These are phyloP conservation scores for Conus canariensis DNA, from an alignment of 2,888 invertebrate genomes.

Conservation along the genomic window DNA sequence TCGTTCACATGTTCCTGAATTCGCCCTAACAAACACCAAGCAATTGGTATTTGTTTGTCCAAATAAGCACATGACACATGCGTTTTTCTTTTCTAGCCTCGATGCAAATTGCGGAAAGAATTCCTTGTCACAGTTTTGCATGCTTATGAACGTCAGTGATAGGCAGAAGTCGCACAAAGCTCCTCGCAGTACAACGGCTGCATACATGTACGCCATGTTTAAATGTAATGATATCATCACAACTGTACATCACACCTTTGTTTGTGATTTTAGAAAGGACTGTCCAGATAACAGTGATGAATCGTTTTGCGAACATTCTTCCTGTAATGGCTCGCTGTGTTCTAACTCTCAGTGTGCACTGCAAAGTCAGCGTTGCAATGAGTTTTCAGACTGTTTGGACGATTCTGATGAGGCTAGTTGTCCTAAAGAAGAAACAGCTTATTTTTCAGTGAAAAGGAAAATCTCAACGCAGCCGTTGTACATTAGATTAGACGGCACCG, in stretches of 20 bases:
- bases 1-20: background rate
- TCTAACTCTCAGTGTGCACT: background rate
- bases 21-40: background rate
- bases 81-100: background rate
- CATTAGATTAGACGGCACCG: background rate
- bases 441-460: background rate
- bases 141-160: background rate
- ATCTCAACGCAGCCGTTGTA: background rate
- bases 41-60: background rate
- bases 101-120: background rate
- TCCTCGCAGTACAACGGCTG: background rate
- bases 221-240: background rate
- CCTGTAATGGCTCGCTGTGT: background rate
- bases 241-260: background rate
- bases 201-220: background rate
- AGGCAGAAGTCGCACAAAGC: too few species aligned
- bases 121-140: too few species aligned
- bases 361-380: background rate
- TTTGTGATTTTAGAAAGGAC: background rate
- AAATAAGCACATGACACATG: background rate
- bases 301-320: background rate
- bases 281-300: slow-evolving; percentile 13
- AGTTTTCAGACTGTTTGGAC: background rate
- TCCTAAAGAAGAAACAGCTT: background rate
- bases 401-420: background rate